Conservation (phyloP, 2,888 invertebrate genomes). For the Apodemia hepburni region DNA sequence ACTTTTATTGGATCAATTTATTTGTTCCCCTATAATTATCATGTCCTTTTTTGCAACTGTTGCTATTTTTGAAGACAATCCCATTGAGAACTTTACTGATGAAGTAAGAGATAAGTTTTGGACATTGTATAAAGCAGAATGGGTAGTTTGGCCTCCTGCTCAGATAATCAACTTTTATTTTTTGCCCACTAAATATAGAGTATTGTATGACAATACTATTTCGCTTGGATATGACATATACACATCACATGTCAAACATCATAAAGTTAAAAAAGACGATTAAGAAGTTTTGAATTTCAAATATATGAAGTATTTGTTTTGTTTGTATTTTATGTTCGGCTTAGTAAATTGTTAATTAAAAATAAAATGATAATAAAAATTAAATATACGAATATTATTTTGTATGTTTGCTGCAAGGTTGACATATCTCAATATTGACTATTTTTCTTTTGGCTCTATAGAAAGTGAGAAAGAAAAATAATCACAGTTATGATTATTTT, state of each 20-base stretch:
- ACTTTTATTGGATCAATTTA: conserved; percentile 90
- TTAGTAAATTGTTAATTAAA: no score
- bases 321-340: neutral
- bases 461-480: no score
- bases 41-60: conserved; percentile 89
- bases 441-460: no score
- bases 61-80: conserved; percentile 86
- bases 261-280: conserved; percentile 35
- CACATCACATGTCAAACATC: conserved; percentile 90
- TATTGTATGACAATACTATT: conserved; percentile 93
- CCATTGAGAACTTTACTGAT: conserved; percentile 81
- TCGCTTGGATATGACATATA: conserved; percentile 94
- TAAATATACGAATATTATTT: no score
- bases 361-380: no score
- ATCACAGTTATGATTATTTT: no score
- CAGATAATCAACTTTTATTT: conserved; percentile 96
- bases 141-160: conserved; percentile 96
- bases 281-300: neutral
- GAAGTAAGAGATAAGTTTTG: conserved; percentile 89
- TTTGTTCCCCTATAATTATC: conserved; percentile 93
- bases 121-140: conserved; percentile 92
- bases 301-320: conserved; percentile 18
- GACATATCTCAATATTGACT: no score
- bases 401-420: no score
- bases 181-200: conserved; percentile 90